phyloP scores from a whole-genome alignment of 2,113 vertebrate genomes.

The Melospiza melodia region DNA sequence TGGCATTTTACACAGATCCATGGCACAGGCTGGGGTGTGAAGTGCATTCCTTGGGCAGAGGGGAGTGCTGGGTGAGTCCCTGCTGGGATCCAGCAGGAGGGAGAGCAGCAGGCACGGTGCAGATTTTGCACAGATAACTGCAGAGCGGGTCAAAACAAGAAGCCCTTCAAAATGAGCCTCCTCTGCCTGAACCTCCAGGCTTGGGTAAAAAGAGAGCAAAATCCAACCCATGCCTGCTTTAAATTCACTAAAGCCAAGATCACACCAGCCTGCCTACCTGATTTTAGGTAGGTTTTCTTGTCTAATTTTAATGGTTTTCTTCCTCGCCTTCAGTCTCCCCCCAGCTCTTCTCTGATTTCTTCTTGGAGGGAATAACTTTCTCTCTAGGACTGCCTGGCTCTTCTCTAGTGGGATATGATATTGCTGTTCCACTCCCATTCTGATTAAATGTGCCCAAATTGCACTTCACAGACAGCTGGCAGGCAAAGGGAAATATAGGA shows the following conservation, averaged over 20 bases:
- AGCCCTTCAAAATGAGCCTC: neutral
- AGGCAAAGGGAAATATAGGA: neutral
- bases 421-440: neutral
- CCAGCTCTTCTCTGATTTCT: neutral
- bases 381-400: neutral
- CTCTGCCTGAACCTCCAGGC: neutral
- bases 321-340: neutral
- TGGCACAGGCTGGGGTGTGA: neutral
- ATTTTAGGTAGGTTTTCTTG: too few relatives aligned
- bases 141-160: conserved; percentile 40
- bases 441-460: neutral
- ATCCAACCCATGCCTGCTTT: neutral
- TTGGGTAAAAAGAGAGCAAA: neutral
- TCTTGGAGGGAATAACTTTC: neutral
- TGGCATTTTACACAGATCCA: neutral
- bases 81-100: neutral
- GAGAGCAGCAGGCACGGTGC: neutral
- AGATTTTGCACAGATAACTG: conserved; percentile 25
- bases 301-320: neutral
- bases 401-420: neutral
- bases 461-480: neutral
- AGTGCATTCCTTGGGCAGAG: neutral
- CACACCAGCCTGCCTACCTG: neutral
- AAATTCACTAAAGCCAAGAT: neutral
- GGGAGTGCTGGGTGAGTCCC: neutral